A percentile compares a stretch with the other conserved stretches of the same genome.
phyloP scores from a whole-genome alignment of 1,140 invertebrate species.

The Drosophila murphyi region DNA sequence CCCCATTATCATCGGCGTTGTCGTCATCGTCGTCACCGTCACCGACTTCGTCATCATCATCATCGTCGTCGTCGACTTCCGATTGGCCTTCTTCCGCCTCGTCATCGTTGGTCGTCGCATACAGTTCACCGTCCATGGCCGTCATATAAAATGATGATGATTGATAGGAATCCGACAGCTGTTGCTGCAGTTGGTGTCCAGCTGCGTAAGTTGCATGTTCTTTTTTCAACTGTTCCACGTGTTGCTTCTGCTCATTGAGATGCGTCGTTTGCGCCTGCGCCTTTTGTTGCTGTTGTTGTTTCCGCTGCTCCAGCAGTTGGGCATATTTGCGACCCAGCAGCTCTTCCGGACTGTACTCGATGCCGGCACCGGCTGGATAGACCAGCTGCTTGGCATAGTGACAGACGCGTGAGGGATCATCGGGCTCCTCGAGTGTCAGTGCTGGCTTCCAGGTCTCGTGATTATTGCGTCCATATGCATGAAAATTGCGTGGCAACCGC shows the following conservation, averaged over 20 bases:
- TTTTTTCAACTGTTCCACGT: conserved; percentile 7
- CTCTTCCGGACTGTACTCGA: conserved; percentile 83
- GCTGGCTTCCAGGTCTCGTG: conserved; percentile 83
- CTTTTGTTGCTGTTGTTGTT: conserved; percentile 38
- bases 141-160: conserved; percentile 65
- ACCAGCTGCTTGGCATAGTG: conserved; percentile 79
- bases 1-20: conserved; percentile 35
- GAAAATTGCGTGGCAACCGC: conserved; percentile 73
- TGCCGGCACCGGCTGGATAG: conserved; percentile 64
- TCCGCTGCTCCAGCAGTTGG: conserved; percentile 39
- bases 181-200: conserved; percentile 37
- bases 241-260: conserved; percentile 1
- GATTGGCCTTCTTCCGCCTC: conserved; percentile 23
- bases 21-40: conserved; percentile 28
- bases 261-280: not conserved
- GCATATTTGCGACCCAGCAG: conserved; percentile 65
- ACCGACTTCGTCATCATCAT: conserved; percentile 29
- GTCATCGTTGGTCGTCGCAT: conserved; percentile 45
- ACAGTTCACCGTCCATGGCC: conserved; percentile 56
- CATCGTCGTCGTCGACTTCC: conserved; percentile 32
- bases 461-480: conserved; percentile 74
- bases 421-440: conserved; percentile 79
- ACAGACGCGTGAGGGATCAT: conserved; percentile 75
- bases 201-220: not conserved
- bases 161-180: conserved; percentile 55